These are phyloP conservation scores for Epizoanthus ramosus DNA, from an alignment of 92 coral and sea anemone genomes.

Conservation along the genomic window DNA sequence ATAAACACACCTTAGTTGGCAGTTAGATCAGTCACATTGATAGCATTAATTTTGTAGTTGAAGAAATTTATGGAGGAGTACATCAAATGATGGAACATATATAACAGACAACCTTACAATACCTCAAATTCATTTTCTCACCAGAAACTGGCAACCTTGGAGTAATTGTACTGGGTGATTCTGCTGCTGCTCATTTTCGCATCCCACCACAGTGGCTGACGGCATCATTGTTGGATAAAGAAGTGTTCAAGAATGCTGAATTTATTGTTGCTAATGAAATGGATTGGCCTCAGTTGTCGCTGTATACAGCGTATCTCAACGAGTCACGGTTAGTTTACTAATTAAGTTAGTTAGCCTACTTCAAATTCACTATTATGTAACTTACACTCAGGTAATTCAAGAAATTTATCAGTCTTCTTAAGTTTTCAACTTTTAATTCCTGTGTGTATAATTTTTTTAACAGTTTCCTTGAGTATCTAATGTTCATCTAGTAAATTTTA, in stretches of 20 bases:
- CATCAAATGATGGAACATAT: too few species aligned
- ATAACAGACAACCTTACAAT: too few species aligned
- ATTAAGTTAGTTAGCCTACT: not conserved
- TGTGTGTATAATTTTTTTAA: not conserved
- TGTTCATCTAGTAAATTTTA: too few species aligned
- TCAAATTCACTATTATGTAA: slow-evolving; percentile 19
- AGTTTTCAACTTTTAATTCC: not conserved
- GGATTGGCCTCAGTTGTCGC: slow-evolving; percentile 97
- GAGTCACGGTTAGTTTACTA: slow-evolving; percentile 55
- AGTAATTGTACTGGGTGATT: slow-evolving; percentile 90
- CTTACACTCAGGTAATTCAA: slow-evolving; percentile 59
- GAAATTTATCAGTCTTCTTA: not conserved
- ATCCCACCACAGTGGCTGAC: slow-evolving; percentile 97
- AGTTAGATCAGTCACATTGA: too few species aligned
- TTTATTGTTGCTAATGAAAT: slow-evolving; percentile 87
- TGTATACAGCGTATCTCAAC: slow-evolving; percentile 77
- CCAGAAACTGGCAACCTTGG: slow-evolving; percentile 88
- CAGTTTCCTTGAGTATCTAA: too few species aligned
- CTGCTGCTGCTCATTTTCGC: slow-evolving; percentile 91
- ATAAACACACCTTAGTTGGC: too few species aligned
- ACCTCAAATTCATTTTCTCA: not conserved
- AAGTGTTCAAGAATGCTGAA: slow-evolving; percentile 71
- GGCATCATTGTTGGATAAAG: slow-evolving; percentile 60
- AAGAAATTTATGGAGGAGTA: too few species aligned
- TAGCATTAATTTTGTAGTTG: too few species aligned